Conservation (phyloP, 1,140 invertebrate species). For the Araneus ventricosus region DNA sequence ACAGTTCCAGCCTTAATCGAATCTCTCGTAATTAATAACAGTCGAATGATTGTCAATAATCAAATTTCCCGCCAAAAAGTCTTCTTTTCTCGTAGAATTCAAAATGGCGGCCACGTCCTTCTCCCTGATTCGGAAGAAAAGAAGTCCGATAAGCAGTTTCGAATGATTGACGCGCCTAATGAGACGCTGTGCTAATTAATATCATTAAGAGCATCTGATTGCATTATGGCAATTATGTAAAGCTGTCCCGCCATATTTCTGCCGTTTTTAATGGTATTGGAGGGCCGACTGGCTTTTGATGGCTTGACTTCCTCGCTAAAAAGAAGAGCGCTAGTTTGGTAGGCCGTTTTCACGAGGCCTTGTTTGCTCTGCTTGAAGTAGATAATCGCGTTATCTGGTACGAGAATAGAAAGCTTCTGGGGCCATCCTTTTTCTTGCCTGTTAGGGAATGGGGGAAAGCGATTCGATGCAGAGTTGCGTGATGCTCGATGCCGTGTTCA, state of each 20-base stretch:
- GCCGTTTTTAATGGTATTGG: constrained; percentile 66
- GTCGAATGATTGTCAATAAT: constrained; percentile 61
- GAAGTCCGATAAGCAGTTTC: constrained; percentile 52
- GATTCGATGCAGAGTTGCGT: neutral
- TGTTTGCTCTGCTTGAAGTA: constrained; percentile 7
- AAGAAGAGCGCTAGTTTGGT: constrained; percentile 7
- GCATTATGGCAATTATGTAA: constrained; percentile 68
- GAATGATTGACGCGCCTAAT: constrained; percentile 67
- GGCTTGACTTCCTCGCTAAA: neutral
- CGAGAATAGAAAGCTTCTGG: neutral
- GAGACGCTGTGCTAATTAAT: constrained; percentile 70
- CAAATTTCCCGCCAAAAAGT: constrained; percentile 57
- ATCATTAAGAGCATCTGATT: constrained; percentile 72
- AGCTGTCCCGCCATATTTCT: constrained; percentile 65
- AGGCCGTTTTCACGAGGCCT: neutral
- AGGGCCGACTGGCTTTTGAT: constrained; percentile 58
- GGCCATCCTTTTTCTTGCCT: neutral
- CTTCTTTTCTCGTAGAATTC: constrained; percentile 20
- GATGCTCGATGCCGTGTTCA: neutral
- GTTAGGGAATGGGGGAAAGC: neutral
- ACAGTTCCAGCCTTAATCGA: constrained; percentile 46
- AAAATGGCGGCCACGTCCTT: constrained; percentile 53
- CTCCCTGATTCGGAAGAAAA: constrained; percentile 27
- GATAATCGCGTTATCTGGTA: constrained; percentile 47
- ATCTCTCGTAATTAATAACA: constrained; percentile 51